phyloP scores from a whole-genome alignment of 2,113 vertebrate species.

The Toxotes chatareus region DNA sequence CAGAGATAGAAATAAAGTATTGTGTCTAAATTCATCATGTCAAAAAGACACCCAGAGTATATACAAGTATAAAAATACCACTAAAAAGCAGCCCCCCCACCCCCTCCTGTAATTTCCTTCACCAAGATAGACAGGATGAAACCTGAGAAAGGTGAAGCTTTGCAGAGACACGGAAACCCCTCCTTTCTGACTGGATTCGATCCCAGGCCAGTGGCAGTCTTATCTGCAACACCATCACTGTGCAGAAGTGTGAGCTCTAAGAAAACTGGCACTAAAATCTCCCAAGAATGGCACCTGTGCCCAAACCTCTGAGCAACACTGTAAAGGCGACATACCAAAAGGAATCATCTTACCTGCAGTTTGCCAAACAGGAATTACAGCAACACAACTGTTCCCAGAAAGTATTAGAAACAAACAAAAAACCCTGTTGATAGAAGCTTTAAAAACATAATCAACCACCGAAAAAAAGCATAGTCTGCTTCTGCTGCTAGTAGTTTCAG shows the following conservation, averaged over 20 bases:
- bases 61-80: constrained; percentile 24
- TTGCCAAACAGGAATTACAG: constrained; percentile 35
- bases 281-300: not conserved
- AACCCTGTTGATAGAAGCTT: constrained; percentile 14
- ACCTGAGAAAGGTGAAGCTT: constrained; percentile 44
- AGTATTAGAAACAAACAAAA: constrained; percentile 15
- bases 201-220: constrained; percentile 12
- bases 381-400: not conserved
- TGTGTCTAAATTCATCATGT: constrained; percentile 20
- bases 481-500: not conserved
- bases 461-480: not conserved
- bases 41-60: constrained; percentile 11
- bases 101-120: constrained; percentile 39
- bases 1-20: constrained; percentile 34
- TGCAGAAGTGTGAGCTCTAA: constrained; percentile 21
- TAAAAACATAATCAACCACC: constrained; percentile 20
- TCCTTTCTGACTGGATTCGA: constrained; percentile 32
- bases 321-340: constrained; percentile 14
- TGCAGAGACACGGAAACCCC: constrained; percentile 20
- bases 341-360: not conserved
- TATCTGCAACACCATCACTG: constrained; percentile 29
- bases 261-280: not conserved
- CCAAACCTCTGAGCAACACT: constrained; percentile 15
- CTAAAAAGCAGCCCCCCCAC: not conserved
- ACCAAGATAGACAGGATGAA: constrained; percentile 34